These are phyloP conservation scores for Selene dorsalis DNA, from an alignment of 2,797 vertebrate genomes.

Conservation along the genomic window DNA sequence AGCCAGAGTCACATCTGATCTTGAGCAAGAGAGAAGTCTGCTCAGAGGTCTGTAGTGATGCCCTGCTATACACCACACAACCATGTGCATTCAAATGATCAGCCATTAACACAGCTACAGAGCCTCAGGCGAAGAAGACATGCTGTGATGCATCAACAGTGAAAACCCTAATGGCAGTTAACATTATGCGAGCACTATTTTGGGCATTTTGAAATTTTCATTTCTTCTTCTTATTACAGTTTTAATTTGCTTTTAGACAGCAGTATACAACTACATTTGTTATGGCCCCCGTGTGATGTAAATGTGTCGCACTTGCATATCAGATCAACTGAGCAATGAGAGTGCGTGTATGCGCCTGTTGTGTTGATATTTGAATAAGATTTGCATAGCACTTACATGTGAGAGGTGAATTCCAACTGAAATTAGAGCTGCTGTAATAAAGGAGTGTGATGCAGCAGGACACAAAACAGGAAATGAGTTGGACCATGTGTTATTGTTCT, in stretches of 20 bases:
- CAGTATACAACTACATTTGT: slow-evolving; percentile 2
- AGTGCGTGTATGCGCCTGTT: slow-evolving; percentile 31
- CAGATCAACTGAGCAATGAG: slow-evolving; percentile 14
- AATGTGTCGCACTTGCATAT: slow-evolving; percentile 33
- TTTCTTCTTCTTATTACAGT: slow-evolving; percentile 1
- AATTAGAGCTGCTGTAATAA: slow-evolving; percentile 24
- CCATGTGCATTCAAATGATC: slow-evolving; percentile 71
- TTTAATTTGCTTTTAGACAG: slow-evolving; percentile 33
- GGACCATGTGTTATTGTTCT: slow-evolving; percentile 16
- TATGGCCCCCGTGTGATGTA: slow-evolving; percentile 16
- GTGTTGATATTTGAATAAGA: slow-evolving; percentile 53
- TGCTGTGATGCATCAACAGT: slow-evolving; percentile 31
- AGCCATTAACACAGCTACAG: slow-evolving; percentile 48
- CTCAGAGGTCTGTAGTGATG: slow-evolving; percentile 53
- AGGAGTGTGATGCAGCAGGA: slow-evolving; percentile 25
- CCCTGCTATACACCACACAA: slow-evolving; percentile 24
- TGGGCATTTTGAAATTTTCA: slow-evolving; percentile 19
- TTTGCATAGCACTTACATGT: slow-evolving; percentile 42
- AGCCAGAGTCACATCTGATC: slow-evolving; percentile 63
- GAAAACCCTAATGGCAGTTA: slow-evolving; percentile 43
- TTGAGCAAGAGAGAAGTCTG: slow-evolving; percentile 54
- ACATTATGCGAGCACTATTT: slow-evolving; percentile 12
- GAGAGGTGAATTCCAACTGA: slow-evolving; percentile 42
- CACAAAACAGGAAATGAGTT: slow-evolving; percentile 43
- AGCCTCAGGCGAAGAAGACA: slow-evolving; percentile 35